A percentile compares a stretch with the other conserved stretches of the same genome.
Conservation (phyloP, 2,113 vertebrate species). For the Origma solitaria region DNA sequence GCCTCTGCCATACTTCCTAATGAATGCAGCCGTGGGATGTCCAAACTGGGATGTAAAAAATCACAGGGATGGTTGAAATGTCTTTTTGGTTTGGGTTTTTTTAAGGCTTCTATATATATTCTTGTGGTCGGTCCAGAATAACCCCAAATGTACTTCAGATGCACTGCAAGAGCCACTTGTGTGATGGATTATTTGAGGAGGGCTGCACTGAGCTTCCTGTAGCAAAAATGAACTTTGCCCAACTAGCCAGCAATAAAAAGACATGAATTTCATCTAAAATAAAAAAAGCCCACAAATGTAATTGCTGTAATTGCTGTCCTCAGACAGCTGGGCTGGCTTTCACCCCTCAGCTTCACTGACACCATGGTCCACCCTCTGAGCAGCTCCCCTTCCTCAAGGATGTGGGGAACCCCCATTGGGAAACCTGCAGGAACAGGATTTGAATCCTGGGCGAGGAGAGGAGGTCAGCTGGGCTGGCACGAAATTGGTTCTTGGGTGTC, state of each 20-base stretch:
- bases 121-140: not conserved
- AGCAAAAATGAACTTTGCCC: not conserved
- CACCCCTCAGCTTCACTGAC: not conserved
- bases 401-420: not conserved
- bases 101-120: not conserved
- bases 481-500: not conserved
- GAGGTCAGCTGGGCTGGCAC: not conserved
- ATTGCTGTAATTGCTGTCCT: not conserved
- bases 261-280: not conserved
- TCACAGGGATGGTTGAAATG: not conserved
- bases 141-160: not conserved
- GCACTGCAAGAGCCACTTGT: not conserved
- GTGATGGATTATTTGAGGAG: not conserved
- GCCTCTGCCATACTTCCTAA: not conserved
- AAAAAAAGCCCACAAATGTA: rapidly evolving
- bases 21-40: not conserved
- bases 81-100: not conserved
- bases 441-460: not conserved
- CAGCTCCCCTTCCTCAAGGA: not conserved
- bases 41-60: not conserved
- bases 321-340: not conserved
- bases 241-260: not conserved
- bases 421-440: not conserved
- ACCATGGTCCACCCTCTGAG: not conserved
- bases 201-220: not conserved